A percentile compares a stretch with the other conserved stretches of the same genome.
phyloP scores from a whole-genome alignment of 2,888 invertebrate species.

The Melanotus villosus region DNA sequence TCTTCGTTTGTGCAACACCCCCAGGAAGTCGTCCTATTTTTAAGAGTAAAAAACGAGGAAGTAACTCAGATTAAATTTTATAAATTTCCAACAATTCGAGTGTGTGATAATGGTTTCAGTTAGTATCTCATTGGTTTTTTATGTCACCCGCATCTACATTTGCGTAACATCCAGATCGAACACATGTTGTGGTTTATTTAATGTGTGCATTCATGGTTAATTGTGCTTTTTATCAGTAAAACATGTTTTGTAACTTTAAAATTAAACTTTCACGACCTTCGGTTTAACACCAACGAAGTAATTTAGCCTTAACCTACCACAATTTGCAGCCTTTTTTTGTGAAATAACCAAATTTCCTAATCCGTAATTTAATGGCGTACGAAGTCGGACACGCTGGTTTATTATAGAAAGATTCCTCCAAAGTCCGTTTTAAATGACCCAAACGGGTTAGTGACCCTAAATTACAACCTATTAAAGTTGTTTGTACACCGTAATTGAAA shows the following conservation, averaged over 20 bases:
- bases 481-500: slow-evolving; percentile 30
- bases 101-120: slow-evolving; percentile 2
- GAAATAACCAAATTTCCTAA: too few relatives aligned
- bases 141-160: neutral
- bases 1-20: neutral
- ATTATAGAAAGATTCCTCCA: neutral
- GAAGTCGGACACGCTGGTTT: too few relatives aligned
- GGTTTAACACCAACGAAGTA: too few relatives aligned
- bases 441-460: slow-evolving; percentile 24
- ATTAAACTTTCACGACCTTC: neutral
- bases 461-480: slow-evolving; percentile 19
- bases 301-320: too few relatives aligned
- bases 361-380: too few relatives aligned
- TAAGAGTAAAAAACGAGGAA: too few relatives aligned
- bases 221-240: neutral
- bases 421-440: slow-evolving; percentile 7
- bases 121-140: neutral
- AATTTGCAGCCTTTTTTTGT: neutral
- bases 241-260: neutral
- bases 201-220: neutral
- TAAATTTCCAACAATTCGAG: neutral
- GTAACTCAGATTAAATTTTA: neutral
- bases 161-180: neutral
- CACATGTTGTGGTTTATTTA: neutral
- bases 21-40: too few relatives aligned